Percentiles rank a stretch among this genome's conserved stretches.
phyloP scores from a whole-genome alignment of 2,113 vertebrate genomes.

The Gasterosteus nipponicus region DNA sequence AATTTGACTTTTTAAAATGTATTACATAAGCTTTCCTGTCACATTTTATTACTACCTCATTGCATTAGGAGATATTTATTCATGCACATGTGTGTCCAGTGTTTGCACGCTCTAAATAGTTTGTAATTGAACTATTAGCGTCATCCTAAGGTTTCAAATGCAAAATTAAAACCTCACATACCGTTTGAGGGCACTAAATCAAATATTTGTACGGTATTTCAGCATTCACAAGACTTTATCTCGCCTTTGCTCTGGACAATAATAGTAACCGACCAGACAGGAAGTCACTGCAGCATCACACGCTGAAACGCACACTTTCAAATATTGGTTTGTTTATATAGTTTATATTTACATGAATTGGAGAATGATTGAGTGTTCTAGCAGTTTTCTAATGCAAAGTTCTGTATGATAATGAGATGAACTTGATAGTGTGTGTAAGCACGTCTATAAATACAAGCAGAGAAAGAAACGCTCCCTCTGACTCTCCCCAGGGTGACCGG shows the following conservation, averaged over 20 bases:
- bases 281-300: neutral
- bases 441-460: neutral
- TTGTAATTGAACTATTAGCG: no score
- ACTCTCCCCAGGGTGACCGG: conserved; percentile 88
- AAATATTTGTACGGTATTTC: no score
- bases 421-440: neutral
- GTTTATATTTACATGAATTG: neutral
- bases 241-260: neutral
- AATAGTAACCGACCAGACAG: neutral
- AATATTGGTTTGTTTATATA: neutral
- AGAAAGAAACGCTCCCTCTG: conserved; percentile 20
- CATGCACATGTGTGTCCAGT: no score
- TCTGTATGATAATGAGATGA: neutral
- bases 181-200: no score
- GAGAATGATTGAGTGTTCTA: neutral
- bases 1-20: no score
- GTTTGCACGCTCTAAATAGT: no score
- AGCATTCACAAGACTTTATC: neutral
- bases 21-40: no score
- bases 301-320: neutral
- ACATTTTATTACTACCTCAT: no score
- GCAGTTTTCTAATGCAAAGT: neutral
- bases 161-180: no score
- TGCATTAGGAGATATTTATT: no score
- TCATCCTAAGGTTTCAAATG: no score